A percentile compares a stretch with the other conserved stretches of the same genome.
Evolutionary conservation across 2,888 invertebrate genomes (phyloP).

Genomic region (Aphidoletes aphidimyza): DNA sequence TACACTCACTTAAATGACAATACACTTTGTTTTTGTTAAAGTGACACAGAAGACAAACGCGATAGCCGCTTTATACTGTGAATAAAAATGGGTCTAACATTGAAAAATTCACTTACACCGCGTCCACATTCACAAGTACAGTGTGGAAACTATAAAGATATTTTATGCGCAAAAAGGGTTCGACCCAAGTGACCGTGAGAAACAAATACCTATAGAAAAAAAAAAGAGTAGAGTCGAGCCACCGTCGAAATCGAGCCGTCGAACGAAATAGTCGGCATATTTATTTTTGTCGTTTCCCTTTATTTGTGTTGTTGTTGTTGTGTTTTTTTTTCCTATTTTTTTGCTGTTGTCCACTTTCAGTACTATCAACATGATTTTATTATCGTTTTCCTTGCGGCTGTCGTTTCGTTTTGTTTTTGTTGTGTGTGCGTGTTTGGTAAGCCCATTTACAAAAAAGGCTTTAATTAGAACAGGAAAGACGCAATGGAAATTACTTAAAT

Average conservation of each 20-base stretch:
- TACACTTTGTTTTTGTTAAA: not conserved
- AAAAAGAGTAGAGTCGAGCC: not conserved
- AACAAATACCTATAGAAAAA: conserved; percentile 21
- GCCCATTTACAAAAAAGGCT: not conserved
- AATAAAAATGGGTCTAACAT: not conserved
- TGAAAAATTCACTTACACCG: conserved; percentile 16
- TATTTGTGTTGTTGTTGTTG: not conserved
- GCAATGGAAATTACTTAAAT: not conserved
- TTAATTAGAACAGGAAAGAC: conserved; percentile 20
- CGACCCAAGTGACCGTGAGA: conserved; percentile 53
- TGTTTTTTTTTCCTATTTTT: not conserved
- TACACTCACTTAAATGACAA: conserved; percentile 29
- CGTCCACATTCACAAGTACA: not conserved
- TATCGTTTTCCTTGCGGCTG: conserved; percentile 32
- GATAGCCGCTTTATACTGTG: not conserved
- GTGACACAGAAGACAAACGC: conserved; percentile 20
- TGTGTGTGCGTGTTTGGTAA: not conserved
- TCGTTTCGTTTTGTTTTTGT: not conserved
- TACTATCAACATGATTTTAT: conserved; percentile 50
- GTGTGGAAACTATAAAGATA: conserved; percentile 21
- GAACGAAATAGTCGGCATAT: conserved; percentile 19
- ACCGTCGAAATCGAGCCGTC: conserved; percentile 2
- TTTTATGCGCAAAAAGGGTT: conserved; percentile 53
- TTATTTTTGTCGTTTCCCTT: conserved; percentile 31
- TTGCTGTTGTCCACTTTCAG: conserved; percentile 16